Evolutionary conservation across 2,113 vertebrate species (phyloP).

Genomic region (Uropsilus gracilis): DNA sequence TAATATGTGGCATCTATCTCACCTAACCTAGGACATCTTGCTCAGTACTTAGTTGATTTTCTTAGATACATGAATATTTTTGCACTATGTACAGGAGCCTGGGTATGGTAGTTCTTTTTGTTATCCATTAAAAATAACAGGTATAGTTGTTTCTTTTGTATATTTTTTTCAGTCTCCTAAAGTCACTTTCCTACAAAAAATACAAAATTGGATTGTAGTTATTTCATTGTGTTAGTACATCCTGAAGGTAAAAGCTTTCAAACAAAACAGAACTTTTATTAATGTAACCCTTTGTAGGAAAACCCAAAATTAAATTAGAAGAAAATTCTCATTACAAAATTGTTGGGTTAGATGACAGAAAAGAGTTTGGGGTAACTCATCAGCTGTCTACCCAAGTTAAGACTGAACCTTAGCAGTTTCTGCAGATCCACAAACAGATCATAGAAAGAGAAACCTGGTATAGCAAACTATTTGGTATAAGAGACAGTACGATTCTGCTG

Average conservation of each 20-base stretch:
- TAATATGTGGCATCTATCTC: not conserved
- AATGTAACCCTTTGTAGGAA: not conserved
- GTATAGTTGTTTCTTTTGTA: not conserved
- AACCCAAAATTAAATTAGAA: not conserved
- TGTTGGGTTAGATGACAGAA: not conserved
- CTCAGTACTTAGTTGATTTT: not conserved
- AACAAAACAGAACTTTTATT: constrained; percentile 21
- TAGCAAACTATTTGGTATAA: not conserved
- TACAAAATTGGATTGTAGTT: not conserved
- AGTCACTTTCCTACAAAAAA: not conserved
- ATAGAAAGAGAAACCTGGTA: not conserved
- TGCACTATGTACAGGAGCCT: not conserved
- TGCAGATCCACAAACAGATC: not conserved
- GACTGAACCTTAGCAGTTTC: not conserved
- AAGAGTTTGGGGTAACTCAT: not conserved
- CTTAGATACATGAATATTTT: not conserved
- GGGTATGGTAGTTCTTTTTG: too few species aligned
- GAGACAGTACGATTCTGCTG: not conserved
- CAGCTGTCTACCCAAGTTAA: not conserved
- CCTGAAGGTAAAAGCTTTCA: not conserved
- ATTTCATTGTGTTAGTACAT: not conserved
- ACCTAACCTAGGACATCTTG: not conserved
- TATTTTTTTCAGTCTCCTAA: not conserved
- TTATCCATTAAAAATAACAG: not conserved
- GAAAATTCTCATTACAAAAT: not conserved